Percentiles rank a stretch among this genome's conserved stretches.
Conservation (phyloP, 2,113 vertebrate species). For the Xenopus laevis region DNA sequence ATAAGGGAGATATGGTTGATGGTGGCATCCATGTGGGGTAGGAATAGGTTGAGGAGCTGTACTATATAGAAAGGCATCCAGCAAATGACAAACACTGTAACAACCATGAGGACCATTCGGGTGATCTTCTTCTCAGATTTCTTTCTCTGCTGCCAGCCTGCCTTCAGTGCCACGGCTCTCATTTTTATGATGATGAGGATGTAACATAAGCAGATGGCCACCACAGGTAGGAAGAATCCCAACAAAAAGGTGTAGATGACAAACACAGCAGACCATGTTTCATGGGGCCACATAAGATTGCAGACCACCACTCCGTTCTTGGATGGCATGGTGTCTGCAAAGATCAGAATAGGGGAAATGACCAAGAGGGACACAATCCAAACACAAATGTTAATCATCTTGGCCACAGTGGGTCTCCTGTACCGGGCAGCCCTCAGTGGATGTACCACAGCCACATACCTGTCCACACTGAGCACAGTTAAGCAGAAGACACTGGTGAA, state of each 20-base stretch:
- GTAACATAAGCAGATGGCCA: slow-evolving; percentile 73
- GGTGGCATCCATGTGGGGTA: slow-evolving; percentile 67
- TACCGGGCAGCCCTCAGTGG: slow-evolving; percentile 68
- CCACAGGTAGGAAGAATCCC: slow-evolving; percentile 71
- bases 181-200: slow-evolving; percentile 75
- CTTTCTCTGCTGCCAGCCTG: slow-evolving; percentile 65
- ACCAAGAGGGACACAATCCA: slow-evolving; percentile 72
- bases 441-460: slow-evolving; percentile 75
- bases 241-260: slow-evolving; percentile 69
- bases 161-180: slow-evolving; percentile 63
- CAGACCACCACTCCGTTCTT: slow-evolving; percentile 65
- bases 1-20: slow-evolving; percentile 74
- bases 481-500: slow-evolving; percentile 81
- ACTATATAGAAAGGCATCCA: slow-evolving; percentile 76
- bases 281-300: slow-evolving; percentile 74
- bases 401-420: slow-evolving; percentile 67
- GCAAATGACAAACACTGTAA: slow-evolving; percentile 72
- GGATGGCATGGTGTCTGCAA: slow-evolving; percentile 60
- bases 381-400: slow-evolving; percentile 65
- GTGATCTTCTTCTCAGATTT: slow-evolving; percentile 74
- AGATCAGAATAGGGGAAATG: slow-evolving; percentile 74
- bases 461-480: slow-evolving; percentile 75
- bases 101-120: slow-evolving; percentile 75
- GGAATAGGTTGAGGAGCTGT: slow-evolving; percentile 72
- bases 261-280: slow-evolving; percentile 69